A percentile compares a stretch with the other conserved stretches of the same genome.
Conservation (phyloP, 2,797 vertebrate species). For the Gadopsis marmoratus region DNA sequence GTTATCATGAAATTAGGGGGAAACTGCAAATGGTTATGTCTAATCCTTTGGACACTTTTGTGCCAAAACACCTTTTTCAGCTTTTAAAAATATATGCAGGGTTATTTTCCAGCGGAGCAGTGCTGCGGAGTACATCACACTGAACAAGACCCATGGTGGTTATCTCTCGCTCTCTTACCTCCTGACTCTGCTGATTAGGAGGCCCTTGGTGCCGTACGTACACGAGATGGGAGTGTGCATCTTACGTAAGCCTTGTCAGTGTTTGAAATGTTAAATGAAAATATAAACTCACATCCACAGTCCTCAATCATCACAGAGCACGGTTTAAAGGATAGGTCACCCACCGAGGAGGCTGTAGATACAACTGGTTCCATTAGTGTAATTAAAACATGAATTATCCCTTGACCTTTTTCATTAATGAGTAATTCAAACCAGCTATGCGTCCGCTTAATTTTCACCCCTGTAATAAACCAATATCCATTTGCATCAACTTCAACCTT, state of each 20-base stretch:
- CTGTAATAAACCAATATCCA: neutral
- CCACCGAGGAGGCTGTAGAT: neutral
- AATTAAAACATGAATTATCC: neutral
- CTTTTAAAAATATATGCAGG: neutral
- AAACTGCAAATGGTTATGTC: neutral
- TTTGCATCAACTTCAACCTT: neutral
- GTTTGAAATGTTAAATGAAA: slow-evolving; percentile 36
- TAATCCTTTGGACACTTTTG: neutral
- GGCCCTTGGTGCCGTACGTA: slow-evolving; percentile 25
- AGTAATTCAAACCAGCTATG: neutral
- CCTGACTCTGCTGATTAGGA: slow-evolving; percentile 68
- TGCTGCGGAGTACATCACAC: slow-evolving; percentile 3
- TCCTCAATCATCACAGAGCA: neutral
- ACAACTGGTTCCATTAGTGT: neutral
- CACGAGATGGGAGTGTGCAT: slow-evolving; percentile 20
- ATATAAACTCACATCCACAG: neutral
- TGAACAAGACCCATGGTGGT: slow-evolving; percentile 4
- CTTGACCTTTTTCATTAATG: neutral
- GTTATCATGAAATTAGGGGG: neutral
- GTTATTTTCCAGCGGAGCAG: neutral
- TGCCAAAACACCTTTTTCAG: neutral
- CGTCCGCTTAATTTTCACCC: neutral
- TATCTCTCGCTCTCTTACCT: slow-evolving; percentile 49
- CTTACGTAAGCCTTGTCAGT: slow-evolving; percentile 15
- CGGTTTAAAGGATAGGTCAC: neutral